Conservation (phyloP, 2,113 vertebrate species). For the Scopus umbretta region DNA sequence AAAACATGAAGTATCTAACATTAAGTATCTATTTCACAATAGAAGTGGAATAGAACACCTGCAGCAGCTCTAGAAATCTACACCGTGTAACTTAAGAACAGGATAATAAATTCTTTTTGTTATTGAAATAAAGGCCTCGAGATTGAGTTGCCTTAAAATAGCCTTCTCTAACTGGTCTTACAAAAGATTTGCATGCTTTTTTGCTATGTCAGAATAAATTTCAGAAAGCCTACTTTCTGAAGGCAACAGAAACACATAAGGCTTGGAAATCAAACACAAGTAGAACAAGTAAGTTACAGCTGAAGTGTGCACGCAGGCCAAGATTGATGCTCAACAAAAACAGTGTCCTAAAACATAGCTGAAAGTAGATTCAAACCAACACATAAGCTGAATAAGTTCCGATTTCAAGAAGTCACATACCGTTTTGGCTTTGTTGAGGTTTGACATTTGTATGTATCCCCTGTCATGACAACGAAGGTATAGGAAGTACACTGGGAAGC, state of each 20-base stretch:
- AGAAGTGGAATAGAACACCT: background rate
- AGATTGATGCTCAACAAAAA: background rate
- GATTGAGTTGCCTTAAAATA: background rate
- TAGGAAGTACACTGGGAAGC: conserved; percentile 82
- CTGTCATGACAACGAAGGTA: conserved; percentile 79
- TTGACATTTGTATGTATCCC: conserved; percentile 93
- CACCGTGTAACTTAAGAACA: background rate
- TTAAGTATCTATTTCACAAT: background rate
- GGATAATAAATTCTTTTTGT: background rate
- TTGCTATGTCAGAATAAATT: background rate
- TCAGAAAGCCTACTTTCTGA: background rate
- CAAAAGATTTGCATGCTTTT: background rate
- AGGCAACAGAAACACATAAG: background rate
- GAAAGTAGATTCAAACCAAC: background rate
- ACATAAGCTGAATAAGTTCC: accelerated
- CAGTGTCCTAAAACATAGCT: background rate
- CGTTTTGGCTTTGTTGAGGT: conserved; percentile 92
- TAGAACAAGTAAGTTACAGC: background rate
- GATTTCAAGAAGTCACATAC: conserved; percentile 60
- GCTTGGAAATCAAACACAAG: background rate
- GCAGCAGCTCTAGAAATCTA: background rate
- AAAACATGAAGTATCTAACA: background rate
- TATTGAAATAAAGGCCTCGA: background rate
- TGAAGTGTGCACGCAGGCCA: background rate
- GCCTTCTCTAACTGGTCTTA: background rate